Base-by-base conservation (phyloP, 2,113 vertebrate species). In the Xiphophorus hellerii region DNA sequence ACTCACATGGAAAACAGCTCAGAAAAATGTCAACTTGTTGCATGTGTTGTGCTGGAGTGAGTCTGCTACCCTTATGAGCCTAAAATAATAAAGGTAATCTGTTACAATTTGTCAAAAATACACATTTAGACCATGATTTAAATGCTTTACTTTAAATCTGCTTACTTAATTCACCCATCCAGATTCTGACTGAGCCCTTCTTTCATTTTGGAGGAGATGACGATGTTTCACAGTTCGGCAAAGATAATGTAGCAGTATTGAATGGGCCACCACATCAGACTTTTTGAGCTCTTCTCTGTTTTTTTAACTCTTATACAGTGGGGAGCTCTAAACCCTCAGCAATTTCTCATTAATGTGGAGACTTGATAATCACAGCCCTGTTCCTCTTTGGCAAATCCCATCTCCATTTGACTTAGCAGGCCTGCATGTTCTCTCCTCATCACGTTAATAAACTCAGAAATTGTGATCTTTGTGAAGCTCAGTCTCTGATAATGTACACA, bases 331-430 rank as follows among this genome's bases (percentile, higher is more conserved):
- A 48, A 22, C 42, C 17, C 27, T 4, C 42, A 20, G 17, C 17
- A 51, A 5, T 51, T 31, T 31, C 13, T 14, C 28, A 25, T n/a
- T 22, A 54, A 14, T 25, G 7, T 58, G 51, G 9, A 58, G 7
- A 58, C 25, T 9, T 9, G 28, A 25, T 33, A 28, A 68, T 73
- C 28, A 64, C 13, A 44, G 31, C 29, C n/a, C 1, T 67, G 20
- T 4, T 42, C 12, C 28, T 17, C 8, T 58, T 5, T 58, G 51
- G 7, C 22, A 58, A 17, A 58, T n/a, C 25, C 15, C 20, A n/a
- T 13, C 67, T 60, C 62, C 20, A 61, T 74, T 31, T 54, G 65
- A 35, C 69, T 58, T 61, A 33, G 25, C 14, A 64, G 28, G 74
- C 1, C 1, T 13, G 3, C 15, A n/a, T 31, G 22, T 58, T 76